A percentile compares a stretch with the other conserved stretches of the same genome.
phyloP scores from a whole-genome alignment of 1,140 invertebrate species.

The Orchesella cincta region DNA sequence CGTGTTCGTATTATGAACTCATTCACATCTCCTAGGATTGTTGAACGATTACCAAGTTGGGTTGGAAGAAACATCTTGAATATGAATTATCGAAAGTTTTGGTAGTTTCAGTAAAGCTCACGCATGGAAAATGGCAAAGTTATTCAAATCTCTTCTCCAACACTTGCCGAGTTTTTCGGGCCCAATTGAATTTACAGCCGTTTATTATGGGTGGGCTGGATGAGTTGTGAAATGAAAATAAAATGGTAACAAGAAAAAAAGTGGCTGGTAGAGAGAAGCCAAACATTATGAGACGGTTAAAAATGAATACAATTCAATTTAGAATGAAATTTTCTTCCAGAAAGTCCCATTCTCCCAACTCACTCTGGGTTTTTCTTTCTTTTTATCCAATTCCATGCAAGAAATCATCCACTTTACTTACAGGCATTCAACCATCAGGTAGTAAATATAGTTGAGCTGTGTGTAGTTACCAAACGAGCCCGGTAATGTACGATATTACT shows the following conservation, averaged over 20 bases:
- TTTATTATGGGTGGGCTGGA: background rate
- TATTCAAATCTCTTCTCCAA: background rate
- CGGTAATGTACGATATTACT: conserved; percentile 6
- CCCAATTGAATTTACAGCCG: background rate
- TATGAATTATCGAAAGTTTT: too few relatives aligned
- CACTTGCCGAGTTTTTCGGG: too few relatives aligned
- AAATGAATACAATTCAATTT: conserved; percentile 29
- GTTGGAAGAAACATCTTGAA: background rate
- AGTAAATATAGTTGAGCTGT: conserved; percentile 11
- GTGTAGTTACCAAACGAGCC: too few relatives aligned
- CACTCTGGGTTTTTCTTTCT: background rate
- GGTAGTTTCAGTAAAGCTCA: too few relatives aligned
- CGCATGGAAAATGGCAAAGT: too few relatives aligned
- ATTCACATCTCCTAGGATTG: too few relatives aligned
- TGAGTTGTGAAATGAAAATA: background rate
- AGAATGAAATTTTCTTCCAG: conserved; percentile 1
- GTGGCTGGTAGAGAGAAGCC: background rate
- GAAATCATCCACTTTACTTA: conserved; percentile 10
- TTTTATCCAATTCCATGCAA: conserved; percentile 12
- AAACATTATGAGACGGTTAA: conserved; percentile 29
- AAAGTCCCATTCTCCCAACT: background rate
- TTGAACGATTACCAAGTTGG: too few relatives aligned
- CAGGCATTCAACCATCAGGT: conserved; percentile 1
- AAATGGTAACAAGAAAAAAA: background rate
- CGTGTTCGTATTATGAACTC: too few relatives aligned